Conservation (phyloP, 2,888 invertebrate genomes). For the Heliconius charithonia region DNA sequence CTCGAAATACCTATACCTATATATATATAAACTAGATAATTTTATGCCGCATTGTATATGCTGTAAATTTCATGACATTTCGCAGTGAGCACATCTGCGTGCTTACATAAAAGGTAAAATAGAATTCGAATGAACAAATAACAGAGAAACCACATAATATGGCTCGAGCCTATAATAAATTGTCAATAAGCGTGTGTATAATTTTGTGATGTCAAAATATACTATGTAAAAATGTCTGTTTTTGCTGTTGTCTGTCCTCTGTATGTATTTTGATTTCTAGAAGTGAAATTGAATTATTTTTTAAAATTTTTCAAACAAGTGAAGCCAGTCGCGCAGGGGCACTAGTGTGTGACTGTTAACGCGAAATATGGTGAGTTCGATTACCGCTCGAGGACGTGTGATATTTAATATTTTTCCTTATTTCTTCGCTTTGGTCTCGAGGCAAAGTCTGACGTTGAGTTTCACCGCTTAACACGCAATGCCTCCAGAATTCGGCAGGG, state of each 20-base stretch:
- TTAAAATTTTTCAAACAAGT: background rate
- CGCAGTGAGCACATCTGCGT: constrained; percentile 40
- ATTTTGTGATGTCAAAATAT: constrained; percentile 5
- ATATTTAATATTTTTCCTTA: too few relatives aligned
- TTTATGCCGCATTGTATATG: constrained; percentile 48
- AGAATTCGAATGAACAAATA: constrained; percentile 22
- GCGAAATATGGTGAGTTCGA: too few relatives aligned
- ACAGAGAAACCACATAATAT: background rate
- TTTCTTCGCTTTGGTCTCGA: too few relatives aligned
- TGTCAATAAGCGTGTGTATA: background rate
- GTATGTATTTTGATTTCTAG: background rate
- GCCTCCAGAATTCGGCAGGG: too few relatives aligned
- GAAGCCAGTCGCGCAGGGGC: too few relatives aligned
- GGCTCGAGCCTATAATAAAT: constrained; percentile 11
- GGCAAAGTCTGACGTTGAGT: too few relatives aligned
- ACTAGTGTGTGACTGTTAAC: too few relatives aligned
- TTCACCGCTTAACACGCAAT: too few relatives aligned
- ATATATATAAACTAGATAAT: too few relatives aligned
- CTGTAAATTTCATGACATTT: constrained; percentile 48
- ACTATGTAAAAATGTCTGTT: background rate
- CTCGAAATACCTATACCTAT: too few relatives aligned
- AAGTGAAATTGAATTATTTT: background rate
- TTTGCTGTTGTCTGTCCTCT: background rate
- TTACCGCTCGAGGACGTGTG: too few relatives aligned
- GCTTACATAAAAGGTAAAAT: constrained; percentile 30